Conservation (phyloP, 2,888 invertebrate species). For the Dasysyrphus tricinctus region DNA sequence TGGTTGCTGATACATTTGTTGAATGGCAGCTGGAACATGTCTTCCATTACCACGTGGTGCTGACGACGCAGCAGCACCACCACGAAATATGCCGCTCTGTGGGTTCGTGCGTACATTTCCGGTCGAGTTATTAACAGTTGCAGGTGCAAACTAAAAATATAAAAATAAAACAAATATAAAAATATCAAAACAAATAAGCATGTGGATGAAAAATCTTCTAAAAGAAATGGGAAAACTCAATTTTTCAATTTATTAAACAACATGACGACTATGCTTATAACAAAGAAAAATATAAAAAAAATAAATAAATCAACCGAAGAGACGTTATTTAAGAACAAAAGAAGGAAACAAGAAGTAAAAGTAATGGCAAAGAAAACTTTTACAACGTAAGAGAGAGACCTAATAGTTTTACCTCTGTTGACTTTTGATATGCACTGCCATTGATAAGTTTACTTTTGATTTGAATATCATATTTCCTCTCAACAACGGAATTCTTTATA, state of each 20-base stretch:
- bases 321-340: conserved; percentile 2
- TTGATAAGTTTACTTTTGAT: conserved; percentile 79
- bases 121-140: conserved; percentile 79
- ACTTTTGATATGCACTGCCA: conserved; percentile 78
- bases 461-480: conserved; percentile 79
- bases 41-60: conserved; percentile 78
- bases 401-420: conserved; percentile 79
- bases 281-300: background rate
- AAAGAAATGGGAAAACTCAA: conserved; percentile 11
- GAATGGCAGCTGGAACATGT: conserved; percentile 78
- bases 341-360: conserved; percentile 25
- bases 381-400: conserved; percentile 44
- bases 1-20: conserved; percentile 79
- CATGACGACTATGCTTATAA: background rate
- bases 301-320: conserved; percentile 12
- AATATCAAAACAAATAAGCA: background rate
- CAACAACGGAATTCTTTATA: conserved; percentile 71
- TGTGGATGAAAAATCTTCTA: background rate
- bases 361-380: conserved; percentile 27
- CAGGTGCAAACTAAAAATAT: conserved; percentile 77
- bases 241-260: conserved; percentile 8
- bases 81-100: conserved; percentile 79
- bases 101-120: conserved; percentile 80
- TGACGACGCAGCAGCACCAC: conserved; percentile 78
- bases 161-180: conserved; percentile 1